Conservation (phyloP, 2,113 vertebrate genomes). For the Phainopepla nitens region DNA sequence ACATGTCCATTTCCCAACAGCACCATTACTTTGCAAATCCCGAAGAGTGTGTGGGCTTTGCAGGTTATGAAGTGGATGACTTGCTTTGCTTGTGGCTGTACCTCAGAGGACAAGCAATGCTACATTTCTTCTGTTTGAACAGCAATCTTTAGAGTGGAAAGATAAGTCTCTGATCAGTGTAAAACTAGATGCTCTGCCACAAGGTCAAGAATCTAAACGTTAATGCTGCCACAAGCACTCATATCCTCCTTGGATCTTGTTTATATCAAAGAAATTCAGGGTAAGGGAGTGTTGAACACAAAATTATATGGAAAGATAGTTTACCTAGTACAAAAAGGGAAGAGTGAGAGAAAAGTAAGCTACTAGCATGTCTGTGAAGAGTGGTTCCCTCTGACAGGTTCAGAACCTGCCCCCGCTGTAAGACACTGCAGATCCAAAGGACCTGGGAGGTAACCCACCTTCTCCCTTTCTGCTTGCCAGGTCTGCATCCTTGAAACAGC, state of each 20-base stretch:
- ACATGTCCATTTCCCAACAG: neutral
- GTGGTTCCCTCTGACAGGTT: neutral
- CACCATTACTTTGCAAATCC: neutral
- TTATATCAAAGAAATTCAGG: neutral
- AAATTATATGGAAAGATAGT: neutral
- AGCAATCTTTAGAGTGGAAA: neutral
- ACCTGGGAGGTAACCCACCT: neutral
- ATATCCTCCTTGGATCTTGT: neutral
- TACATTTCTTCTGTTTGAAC: neutral
- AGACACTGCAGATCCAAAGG: neutral
- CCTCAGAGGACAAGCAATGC: neutral
- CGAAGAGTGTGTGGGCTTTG: neutral
- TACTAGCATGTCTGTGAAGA: neutral
- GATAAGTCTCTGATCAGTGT: neutral
- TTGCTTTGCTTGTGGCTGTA: neutral
- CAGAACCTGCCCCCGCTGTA: neutral
- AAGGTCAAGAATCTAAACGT: neutral
- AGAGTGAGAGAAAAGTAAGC: neutral
- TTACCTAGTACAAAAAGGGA: neutral
- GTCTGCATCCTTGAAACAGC: neutral
- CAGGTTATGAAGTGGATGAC: neutral
- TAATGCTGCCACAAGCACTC: neutral
- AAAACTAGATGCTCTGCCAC: neutral
- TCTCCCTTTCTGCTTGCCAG: neutral
- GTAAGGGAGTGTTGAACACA: neutral